Evolutionary conservation across 2,888 invertebrate genomes (phyloP).

Genomic region (Ametastegia equiseti): DNA sequence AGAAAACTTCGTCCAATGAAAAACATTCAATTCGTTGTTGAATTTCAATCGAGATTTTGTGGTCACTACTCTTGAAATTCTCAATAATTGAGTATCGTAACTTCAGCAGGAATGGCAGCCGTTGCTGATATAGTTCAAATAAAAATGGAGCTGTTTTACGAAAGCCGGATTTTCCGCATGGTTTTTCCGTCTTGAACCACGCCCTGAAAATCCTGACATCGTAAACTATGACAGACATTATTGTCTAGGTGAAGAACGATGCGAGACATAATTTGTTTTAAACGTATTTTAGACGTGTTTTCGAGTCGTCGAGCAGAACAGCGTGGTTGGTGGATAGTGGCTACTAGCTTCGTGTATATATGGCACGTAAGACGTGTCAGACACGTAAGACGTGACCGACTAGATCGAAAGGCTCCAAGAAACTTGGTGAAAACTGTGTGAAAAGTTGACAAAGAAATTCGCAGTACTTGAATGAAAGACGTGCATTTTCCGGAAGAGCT

Average conservation of each 20-base stretch:
- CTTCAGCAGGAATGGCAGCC: too few relatives aligned
- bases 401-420: not conserved
- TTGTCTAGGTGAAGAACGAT: constrained; percentile 6
- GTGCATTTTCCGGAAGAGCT: not conserved
- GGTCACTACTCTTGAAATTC: too few relatives aligned
- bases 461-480: not conserved
- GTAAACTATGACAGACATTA: not conserved
- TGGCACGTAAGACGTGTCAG: not conserved
- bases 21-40: too few relatives aligned
- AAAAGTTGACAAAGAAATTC: constrained; percentile 8
- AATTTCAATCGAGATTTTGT: too few relatives aligned
- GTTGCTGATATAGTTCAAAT: too few relatives aligned
- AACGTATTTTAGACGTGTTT: not conserved
- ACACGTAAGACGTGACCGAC: not conserved
- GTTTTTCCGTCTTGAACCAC: too few relatives aligned
- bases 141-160: not conserved
- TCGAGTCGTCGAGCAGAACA: not conserved
- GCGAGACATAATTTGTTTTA: not conserved
- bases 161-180: too few relatives aligned
- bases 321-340: not conserved
- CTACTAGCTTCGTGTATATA: not conserved
- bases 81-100: too few relatives aligned
- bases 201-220: not conserved
- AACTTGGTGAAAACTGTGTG: not conserved
- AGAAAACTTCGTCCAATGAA: too few relatives aligned